Evolutionary conservation across 1,140 invertebrate species (phyloP), one percentile per base, ranked within the genome.

Genomic region (Polypedilum pembai): DNA sequence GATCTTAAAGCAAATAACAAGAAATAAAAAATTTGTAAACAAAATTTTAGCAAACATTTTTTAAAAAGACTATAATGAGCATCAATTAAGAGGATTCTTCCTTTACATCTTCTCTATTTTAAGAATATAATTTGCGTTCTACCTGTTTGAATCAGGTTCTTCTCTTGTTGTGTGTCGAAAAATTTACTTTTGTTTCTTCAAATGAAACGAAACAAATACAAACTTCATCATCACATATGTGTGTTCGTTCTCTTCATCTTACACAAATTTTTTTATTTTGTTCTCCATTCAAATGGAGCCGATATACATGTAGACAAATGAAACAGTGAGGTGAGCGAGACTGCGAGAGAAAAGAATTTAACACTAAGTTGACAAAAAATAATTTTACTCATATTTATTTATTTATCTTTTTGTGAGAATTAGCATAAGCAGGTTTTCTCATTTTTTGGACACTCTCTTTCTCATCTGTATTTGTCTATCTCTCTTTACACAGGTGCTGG

Each of bases 301-400:
- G 12, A n/a, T n/a, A 56, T 56, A 56, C 45, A 56, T n/a, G 45
- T 3, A n/a, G 45, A n/a, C 12, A 56, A 56, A 56, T n/a, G 45
- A 56, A 56, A 33, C 24, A n/a, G n/a, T 33, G 12, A 56, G 41
- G n/a, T 56, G 45, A 56, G 24, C 24, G 24, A 33, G 24, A 33
- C 24, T 33, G 24, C 24, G 24, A 33, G 24, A 56, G 12, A 56
- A 15, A 56, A 12, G 12, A 12, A 12, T 56, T 56, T 56, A 56
- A 56, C 45, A 56, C 45, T n/a, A 56, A 56, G 45, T 56, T 56
- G 45, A 56, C 45, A 56, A 56, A 56, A 56, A 56, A n/a, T 56
- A n/a, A 56, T 56, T 4, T 1, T 33, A 33, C 5, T 33, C 24
- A 33, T 33, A 33, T 33, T 33, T 33, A 33, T 33, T 33, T 33